Base-by-base conservation (phyloP, 2,797 vertebrate species). In the Pipistrellus nathusii region DNA sequence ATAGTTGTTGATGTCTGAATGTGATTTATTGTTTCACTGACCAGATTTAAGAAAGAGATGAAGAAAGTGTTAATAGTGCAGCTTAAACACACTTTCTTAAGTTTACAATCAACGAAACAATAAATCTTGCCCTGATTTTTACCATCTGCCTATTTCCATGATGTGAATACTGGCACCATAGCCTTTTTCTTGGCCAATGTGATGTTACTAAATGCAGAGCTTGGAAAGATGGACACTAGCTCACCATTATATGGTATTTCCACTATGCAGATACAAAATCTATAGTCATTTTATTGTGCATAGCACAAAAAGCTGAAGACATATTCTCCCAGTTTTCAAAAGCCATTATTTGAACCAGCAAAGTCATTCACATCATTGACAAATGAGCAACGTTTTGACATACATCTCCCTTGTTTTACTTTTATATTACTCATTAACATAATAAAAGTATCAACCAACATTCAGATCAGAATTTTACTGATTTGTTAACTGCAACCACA, bases 251-350 rank as follows among this genome's bases (percentile, higher is more conserved):
- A 8, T 35, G n/a, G 21, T 15, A 15, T 25, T 35, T 8, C 51
- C 21, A 35, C 51, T 53, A 77, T 4, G 9, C 21, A 77, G 12
- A 55, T 55, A 15, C 51, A 77, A 55, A 21, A 35, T 32, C 25
- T 64, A 11, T 64, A 64, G 78, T 30, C 30, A 46, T 38, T 83
- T 75, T 80, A 51, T 30, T 90, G 73, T 53, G 68, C 88, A 59
- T 68, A 73, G 57, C 46, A 80, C 80, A 85, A 57, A 92, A 66
- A 25, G 51, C 13, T n/a, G 27, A 90, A 78, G 81, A 87, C 80
- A 14, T 13, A 9, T 8, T 75, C n/a, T 88, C 69, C 3, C 4
- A 27, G 48, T n/a, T 76, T 90, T 93, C 86, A 81, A 81, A 92
- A 90, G 32, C 25, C 46, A 48, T 41, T 57, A 41, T 62, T 75